These are phyloP conservation scores for Scaptomyza reducta DNA, from an alignment of 2,888 invertebrate species.

Conservation along the genomic window DNA sequence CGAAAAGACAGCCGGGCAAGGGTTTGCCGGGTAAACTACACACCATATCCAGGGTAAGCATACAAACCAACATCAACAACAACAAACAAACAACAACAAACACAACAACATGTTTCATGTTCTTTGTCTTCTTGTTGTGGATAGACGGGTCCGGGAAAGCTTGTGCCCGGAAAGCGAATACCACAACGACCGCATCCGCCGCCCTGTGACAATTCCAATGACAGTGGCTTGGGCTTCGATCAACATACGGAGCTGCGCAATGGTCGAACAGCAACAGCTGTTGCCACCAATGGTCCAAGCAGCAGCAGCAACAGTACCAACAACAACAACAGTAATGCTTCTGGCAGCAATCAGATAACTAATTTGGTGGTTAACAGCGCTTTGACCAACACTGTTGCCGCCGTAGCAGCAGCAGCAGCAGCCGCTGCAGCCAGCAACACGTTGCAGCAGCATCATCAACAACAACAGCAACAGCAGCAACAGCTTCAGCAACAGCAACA, in stretches of 20 bases:
- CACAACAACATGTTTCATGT: too few relatives aligned
- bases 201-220: conserved; percentile 94
- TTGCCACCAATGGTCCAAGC: conserved; percentile 25
- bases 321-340: conserved; percentile 19
- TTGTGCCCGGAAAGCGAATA: conserved; percentile 83
- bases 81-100: too few relatives aligned
- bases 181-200: conserved; percentile 84
- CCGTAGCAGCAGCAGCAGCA: conserved; percentile 57
- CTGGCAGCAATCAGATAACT: conserved; percentile 41
- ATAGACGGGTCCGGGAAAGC: conserved; percentile 83
- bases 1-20: conserved; percentile 86
- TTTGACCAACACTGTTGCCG: conserved; percentile 57
- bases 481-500: conserved; percentile 58
- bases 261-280: conserved; percentile 34
- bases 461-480: conserved; percentile 52
- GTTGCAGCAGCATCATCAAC: conserved; percentile 65
- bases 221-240: conserved; percentile 94
- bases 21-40: conserved; percentile 84
- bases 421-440: conserved; percentile 60
- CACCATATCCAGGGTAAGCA: conserved; percentile 85
- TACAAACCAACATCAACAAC: not conserved
- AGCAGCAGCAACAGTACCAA: conserved; percentile 37
- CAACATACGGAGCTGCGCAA: conserved; percentile 87
- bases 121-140: not conserved
- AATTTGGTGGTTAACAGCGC: conserved; percentile 57